Evolutionary conservation across 2,797 vertebrate species (phyloP), one percentile per base, ranked within the genome.

Genomic region (Pipistrellus pygmaeus): DNA sequence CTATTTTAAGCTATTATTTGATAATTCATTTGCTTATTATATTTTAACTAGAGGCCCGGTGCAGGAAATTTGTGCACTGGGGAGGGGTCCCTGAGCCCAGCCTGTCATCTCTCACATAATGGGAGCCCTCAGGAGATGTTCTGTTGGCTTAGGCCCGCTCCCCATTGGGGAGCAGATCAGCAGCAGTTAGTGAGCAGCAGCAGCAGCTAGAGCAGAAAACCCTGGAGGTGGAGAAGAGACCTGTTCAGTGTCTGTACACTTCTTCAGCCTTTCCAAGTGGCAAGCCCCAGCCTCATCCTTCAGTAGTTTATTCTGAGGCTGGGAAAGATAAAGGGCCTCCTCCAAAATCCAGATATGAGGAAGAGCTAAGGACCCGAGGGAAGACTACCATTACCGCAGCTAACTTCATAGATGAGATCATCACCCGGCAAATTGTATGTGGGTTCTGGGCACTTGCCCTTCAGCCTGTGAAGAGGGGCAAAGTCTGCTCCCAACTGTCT

Each of bases 331-430:
- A 99, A 98, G 98, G 98, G 90, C 98, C 99, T 72, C 99, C 99
- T 96, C 99, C 99, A 92, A 99, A 99, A 98, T 99, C 99, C 64
- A 99, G 99, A 97, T 99, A 99, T 55, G 99, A 99, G 98, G 99
- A 99, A 98, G 99, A 99, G 98, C 98, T 99, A 95, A 99, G 99
- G 96, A 99, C 99, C 44, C 99, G 98, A 82, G 99, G 99, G 85
- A 99, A 99, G 98, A 99, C 99, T 80, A 99, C 99, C 90, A 99
- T 99, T 97, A 99, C 99, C 44, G 99, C 99, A 38, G 99, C 99
- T 96, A 99, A 99, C 98, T 99, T 99, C 98, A 99, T 99, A 75
- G 99, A 99, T 94, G 99, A 99, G 98, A 99, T 99, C 98, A 99
- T 99, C 98, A 99, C 99, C 12, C 99, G 99, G 92, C 99, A 99